Base-by-base conservation (phyloP, 2,797 vertebrate species). In the Amphiprion clarkii region DNA sequence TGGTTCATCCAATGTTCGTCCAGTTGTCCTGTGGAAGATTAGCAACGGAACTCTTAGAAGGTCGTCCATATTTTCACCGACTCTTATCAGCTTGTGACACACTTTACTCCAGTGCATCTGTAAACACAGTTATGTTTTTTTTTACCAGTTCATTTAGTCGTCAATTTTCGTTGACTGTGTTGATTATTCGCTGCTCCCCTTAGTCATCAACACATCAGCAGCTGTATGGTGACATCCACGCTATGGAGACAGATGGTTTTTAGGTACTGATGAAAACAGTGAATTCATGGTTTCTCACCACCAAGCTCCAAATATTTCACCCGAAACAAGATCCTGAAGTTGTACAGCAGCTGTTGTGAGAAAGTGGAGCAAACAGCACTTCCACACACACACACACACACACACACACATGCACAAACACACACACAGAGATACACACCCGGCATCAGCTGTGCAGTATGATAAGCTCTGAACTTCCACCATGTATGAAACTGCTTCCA, bases 371-470 rank as follows among this genome's bases (percentile, higher is more conserved):
- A 84, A 63, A 71, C 40, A 33, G n/a, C 39, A 65, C 23, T 53
- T 40, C 62, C 63, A 64, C 44, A 70, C 55, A 40, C 49, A 66
- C 39, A 27, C 36, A 58, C 29, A 55, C 6, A 67, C 39, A 73
- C 51, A 54, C 68, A 23, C 23, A 23, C 23, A 23, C 23, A 23
- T 1, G 1, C 23, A 23, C 23, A 23, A 23, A 23, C 23, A 23
- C 23, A 23, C 1, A 71, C 48, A 63, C 54, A 62, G 29, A 57
- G 0, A 66, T 2, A 56, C 56, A 39, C 54, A 69, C 67, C 29
- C 19, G 1, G 27, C 74, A 82, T 87, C 85, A 84, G 80, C 87
- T 87, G 86, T 75, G 73, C 46, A 42, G 58, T 25, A 75, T 52
- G 70, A 85, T 83, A 74, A 87, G 81, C 78, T 74, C 66, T 53